Evolutionary conservation across 2,113 vertebrate genomes (phyloP).

Genomic region (Lagopus leucura): DNA sequence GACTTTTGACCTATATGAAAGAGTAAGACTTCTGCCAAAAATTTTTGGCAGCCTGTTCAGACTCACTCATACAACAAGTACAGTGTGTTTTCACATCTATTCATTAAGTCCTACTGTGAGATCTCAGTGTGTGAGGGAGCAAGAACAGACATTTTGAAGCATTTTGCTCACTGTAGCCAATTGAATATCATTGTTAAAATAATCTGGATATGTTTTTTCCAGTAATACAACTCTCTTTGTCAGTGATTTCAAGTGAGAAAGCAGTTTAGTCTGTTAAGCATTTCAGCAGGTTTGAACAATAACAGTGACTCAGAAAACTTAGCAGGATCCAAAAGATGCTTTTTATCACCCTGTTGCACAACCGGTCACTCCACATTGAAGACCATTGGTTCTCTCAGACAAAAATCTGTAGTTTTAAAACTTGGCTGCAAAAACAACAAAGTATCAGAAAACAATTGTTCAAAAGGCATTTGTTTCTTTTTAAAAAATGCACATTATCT

Average conservation of each 20-base stretch:
- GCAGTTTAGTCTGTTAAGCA: neutral
- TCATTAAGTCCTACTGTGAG: conserved; percentile 32
- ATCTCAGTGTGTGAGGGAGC: neutral
- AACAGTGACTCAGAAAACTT: neutral
- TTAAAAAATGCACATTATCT: neutral
- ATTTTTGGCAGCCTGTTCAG: conserved; percentile 46
- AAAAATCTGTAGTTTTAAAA: neutral
- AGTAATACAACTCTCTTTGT: neutral
- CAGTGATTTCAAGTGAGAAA: neutral
- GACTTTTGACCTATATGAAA: conserved; percentile 27
- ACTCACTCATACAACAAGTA: conserved; percentile 35
- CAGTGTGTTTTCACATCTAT: conserved; percentile 36
- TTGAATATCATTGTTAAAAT: neutral
- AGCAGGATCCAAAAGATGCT: neutral
- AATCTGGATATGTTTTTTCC: neutral
- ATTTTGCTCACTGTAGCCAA: neutral
- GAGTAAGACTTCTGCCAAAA: conserved; percentile 31
- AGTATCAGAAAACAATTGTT: neutral
- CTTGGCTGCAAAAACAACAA: neutral
- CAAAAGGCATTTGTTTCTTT: neutral
- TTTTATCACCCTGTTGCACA: neutral
- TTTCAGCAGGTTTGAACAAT: neutral
- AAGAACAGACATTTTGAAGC: conserved; percentile 25
- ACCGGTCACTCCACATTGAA: neutral
- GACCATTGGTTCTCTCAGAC: neutral